These are phyloP conservation scores for Acipenser ruthenus DNA, from an alignment of 2,797 vertebrate species.

Conservation along the genomic window DNA sequence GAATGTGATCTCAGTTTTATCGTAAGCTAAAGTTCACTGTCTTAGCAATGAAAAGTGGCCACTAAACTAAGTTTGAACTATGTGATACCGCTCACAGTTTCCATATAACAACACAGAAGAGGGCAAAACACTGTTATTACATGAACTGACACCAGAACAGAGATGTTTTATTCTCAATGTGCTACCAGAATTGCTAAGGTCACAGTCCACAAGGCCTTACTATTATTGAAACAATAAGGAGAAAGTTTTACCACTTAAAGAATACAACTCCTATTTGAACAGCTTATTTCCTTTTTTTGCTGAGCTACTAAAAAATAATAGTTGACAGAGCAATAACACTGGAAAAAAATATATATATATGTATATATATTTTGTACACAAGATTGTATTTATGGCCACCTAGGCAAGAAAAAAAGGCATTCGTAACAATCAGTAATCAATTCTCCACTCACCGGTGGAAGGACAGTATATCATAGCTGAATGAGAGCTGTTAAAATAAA, in stretches of 20 bases:
- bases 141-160: no score
- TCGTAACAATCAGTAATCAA: constrained; percentile 60
- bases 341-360: constrained; percentile 76
- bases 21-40: neutral
- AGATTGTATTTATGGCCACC: constrained; percentile 66
- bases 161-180: no score
- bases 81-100: neutral
- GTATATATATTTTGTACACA: constrained; percentile 65
- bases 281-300: constrained; percentile 46
- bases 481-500: constrained; percentile 59
- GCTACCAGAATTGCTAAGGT: constrained; percentile 42
- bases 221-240: constrained; percentile 22
- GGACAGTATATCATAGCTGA: constrained; percentile 49
- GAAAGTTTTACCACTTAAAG: constrained; percentile 46
- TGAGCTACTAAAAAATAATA: constrained; percentile 58
- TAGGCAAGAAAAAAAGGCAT: constrained; percentile 71
- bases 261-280: constrained; percentile 47
- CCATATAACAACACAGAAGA: neutral
- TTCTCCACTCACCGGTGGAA: constrained; percentile 41
- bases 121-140: no score
- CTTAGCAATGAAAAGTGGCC: neutral
- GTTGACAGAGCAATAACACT: constrained; percentile 67
- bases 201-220: constrained; percentile 63
- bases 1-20: neutral
- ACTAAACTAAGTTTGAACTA: neutral